A percentile compares a stretch with the other conserved stretches of the same genome.
These are phyloP conservation scores for Luscinia luscinia DNA, from an alignment of 2,797 vertebrate species.

Conservation along the genomic window DNA sequence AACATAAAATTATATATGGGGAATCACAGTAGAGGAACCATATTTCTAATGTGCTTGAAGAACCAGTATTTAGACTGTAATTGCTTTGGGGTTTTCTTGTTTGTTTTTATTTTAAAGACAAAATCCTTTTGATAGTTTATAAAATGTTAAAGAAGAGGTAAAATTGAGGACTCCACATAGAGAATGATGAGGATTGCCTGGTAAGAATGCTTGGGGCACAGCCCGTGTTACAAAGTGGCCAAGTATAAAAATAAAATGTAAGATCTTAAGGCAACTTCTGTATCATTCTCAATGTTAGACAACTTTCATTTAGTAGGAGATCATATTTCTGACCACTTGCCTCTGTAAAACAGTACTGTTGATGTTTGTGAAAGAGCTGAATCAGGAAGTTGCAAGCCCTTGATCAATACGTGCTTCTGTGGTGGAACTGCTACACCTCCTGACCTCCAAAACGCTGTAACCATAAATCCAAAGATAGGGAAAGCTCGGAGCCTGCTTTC, in stretches of 20 bases:
- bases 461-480: rapidly evolving
- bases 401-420: background rate
- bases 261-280: background rate
- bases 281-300: background rate
- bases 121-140: background rate
- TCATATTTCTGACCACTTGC: background rate
- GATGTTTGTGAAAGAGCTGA: background rate
- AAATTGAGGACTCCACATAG: background rate
- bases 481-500: background rate
- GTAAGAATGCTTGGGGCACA: background rate
- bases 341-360: background rate
- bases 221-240: background rate
- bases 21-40: rapidly evolving
- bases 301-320: background rate
- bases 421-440: background rate
- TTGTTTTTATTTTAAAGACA: background rate
- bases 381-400: background rate
- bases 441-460: background rate
- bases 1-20: background rate
- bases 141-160: background rate
- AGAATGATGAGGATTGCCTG: background rate
- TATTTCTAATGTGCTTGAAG: background rate
- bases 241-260: background rate
- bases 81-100: background rate
- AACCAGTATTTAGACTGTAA: background rate